Conservation (phyloP, 2,797 vertebrate species). For the Notolepis coatsorum region DNA sequence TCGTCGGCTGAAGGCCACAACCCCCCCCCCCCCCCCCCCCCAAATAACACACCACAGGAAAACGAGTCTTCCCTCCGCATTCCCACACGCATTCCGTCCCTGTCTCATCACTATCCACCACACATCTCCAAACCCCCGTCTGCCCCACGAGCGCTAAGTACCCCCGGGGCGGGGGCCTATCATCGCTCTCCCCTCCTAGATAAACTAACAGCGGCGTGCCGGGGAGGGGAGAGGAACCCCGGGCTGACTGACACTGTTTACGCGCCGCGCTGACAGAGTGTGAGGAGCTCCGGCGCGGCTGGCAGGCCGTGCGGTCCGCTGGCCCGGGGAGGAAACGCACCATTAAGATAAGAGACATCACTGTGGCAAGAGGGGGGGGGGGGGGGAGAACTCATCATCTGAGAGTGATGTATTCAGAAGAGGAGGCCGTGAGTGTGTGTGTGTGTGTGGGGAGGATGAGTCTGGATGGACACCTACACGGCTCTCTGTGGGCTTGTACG, state of each 20-base stretch:
- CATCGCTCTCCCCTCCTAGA: conserved; percentile 88
- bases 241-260: conserved; percentile 83
- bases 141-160: background rate
- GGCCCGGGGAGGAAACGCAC: conserved; percentile 65
- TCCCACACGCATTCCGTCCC: conserved; percentile 14
- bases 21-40: too few species aligned
- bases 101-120: conserved; percentile 9
- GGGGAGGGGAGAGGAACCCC: conserved; percentile 72
- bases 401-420: conserved; percentile 55
- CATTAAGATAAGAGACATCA: conserved; percentile 80
- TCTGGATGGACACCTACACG: conserved; percentile 59
- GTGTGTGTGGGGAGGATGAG: conserved; percentile 25
- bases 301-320: conserved; percentile 57
- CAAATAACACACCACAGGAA: too few species aligned
- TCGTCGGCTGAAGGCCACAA: too few species aligned
- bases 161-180: conserved; percentile 72
- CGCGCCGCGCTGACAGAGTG: conserved; percentile 78
- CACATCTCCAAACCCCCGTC: conserved; percentile 1
- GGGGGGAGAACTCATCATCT: conserved; percentile 58
- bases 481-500: conserved; percentile 16
- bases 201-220: conserved; percentile 89
- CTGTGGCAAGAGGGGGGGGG: conserved; percentile 59
- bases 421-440: conserved; percentile 47
- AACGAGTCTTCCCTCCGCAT: conserved; percentile 9
- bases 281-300: conserved; percentile 68